These are phyloP conservation scores for Cichladusa arquata DNA, from an alignment of 2,113 vertebrate genomes.

Conservation along the genomic window DNA sequence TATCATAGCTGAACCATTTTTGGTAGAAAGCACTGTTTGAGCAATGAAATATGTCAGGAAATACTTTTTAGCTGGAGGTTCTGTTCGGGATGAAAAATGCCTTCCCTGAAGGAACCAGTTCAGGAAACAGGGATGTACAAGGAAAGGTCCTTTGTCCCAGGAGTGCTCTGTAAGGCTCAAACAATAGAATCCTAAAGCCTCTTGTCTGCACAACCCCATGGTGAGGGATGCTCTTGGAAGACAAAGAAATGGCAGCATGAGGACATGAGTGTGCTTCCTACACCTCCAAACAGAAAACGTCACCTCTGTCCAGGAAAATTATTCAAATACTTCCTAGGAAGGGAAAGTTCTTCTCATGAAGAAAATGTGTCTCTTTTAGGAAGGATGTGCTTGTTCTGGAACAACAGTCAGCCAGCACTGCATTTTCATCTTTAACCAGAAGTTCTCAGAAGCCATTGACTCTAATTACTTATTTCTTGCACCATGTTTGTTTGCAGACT, in stretches of 20 bases:
- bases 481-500: not conserved
- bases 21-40: not conserved
- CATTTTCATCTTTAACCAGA: not conserved
- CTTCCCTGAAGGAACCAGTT: not conserved
- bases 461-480: not conserved
- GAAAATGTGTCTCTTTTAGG: not conserved
- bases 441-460: not conserved
- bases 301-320: not conserved
- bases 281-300: not conserved
- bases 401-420: not conserved
- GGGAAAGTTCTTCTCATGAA: not conserved
- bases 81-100: not conserved
- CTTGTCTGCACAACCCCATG: rapidly evolving
- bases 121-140: not conserved
- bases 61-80: not conserved
- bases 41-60: not conserved
- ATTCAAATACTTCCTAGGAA: not conserved
- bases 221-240: not conserved
- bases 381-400: not conserved
- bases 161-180: not conserved
- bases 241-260: not conserved
- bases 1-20: not conserved
- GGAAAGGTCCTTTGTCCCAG: not conserved
- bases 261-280: rapidly evolving
- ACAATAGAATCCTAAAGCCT: not conserved